Evolutionary conservation across 1,140 invertebrate genomes (phyloP).

Genomic region (Manduca sexta): DNA sequence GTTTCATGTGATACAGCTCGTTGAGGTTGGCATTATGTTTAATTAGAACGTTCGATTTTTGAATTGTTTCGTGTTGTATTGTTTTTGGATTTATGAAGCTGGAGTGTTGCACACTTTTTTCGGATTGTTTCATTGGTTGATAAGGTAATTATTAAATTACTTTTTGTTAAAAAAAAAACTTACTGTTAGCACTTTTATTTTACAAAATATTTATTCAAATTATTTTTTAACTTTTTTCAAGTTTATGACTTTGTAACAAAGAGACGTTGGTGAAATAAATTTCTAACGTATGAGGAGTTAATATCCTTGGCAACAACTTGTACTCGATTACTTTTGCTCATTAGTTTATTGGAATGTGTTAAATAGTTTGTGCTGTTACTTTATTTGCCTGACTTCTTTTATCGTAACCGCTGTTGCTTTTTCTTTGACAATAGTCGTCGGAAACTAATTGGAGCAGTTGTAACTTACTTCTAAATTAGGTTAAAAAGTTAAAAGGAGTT

Average conservation of each 20-base stretch:
- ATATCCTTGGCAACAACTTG: no score
- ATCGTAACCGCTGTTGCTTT: neutral
- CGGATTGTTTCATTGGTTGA: conserved; percentile 35
- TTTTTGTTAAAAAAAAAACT: no score
- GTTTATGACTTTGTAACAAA: no score
- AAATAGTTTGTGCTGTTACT: conserved; percentile 1
- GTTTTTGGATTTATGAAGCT: conserved; percentile 27
- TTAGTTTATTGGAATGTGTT: conserved; percentile 4
- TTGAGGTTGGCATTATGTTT: conserved; percentile 65
- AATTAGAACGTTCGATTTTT: conserved; percentile 61
- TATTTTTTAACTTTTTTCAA: no score
- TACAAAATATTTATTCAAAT: no score
- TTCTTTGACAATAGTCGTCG: no score
- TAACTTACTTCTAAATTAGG: no score
- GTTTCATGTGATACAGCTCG: conserved; percentile 64
- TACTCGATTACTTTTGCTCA: neutral
- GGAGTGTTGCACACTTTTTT: conserved; percentile 31
- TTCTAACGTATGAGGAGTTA: no score
- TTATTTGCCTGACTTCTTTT: neutral
- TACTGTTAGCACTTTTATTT: no score
- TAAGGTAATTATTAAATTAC: conserved; percentile 33
- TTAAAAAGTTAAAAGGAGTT: no score
- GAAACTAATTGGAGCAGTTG: no score
- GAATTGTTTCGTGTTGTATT: conserved; percentile 47
- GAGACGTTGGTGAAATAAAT: no score